Percentiles rank a stretch among this genome's conserved stretches.
Conservation (phyloP, 1,140 invertebrate species). For the Papilio machaon region DNA sequence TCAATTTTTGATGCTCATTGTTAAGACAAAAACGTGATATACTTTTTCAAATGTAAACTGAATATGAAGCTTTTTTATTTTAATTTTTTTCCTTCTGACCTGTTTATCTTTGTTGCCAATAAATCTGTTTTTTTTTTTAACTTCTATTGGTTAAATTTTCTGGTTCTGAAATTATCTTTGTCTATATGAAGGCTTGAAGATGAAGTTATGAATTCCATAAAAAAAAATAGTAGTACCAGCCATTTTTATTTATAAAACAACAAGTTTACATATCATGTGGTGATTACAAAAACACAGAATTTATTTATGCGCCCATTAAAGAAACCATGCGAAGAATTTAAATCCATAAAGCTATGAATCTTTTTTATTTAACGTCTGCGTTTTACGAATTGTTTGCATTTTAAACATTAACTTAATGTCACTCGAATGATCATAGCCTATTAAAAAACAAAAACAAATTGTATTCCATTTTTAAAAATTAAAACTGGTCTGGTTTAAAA, state of each 20-base stretch:
- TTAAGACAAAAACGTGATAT: no score
- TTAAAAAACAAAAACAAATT: conserved; percentile 9
- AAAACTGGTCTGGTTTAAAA: background rate
- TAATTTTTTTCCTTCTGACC: no score
- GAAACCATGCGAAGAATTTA: conserved; percentile 2
- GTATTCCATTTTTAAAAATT: background rate
- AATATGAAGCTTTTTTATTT: no score
- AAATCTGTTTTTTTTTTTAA: no score
- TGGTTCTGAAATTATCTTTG: background rate
- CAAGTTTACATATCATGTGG: background rate
- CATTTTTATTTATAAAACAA: background rate
- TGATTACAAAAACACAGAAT: conserved; percentile 8
- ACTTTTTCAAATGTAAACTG: no score
- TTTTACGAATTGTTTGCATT: conserved; percentile 23
- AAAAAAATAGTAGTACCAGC: background rate
- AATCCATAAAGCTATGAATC: conserved; percentile 26
- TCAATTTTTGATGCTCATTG: no score
- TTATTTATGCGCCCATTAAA: conserved; percentile 23
- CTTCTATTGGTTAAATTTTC: no score
- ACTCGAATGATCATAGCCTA: conserved; percentile 3
- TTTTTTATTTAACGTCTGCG: conserved; percentile 24
- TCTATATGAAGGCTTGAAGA: background rate
- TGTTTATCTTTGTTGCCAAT: no score
- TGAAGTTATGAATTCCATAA: background rate
- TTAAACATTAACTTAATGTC: conserved; percentile 11